Percentiles rank a stretch among this genome's conserved stretches.
Conservation (phyloP, 2,113 vertebrate species). For the Oreamnos americanus region DNA sequence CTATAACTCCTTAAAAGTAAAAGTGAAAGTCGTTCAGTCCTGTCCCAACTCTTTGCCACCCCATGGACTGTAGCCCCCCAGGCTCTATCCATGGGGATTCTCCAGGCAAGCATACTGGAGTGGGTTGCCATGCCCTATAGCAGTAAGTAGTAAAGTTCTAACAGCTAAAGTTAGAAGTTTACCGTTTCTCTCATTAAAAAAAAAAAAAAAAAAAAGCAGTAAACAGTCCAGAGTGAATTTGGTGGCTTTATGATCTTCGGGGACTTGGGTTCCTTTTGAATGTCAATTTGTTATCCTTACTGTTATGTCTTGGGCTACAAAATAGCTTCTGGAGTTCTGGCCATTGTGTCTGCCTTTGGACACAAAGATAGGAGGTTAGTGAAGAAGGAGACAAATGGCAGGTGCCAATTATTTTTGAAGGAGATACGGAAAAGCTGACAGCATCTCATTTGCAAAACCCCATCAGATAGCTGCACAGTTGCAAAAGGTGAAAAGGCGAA, state of each 20-base stretch:
- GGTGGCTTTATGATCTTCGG: not conserved
- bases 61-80: not conserved
- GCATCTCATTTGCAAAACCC: not conserved
- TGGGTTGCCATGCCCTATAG: not conserved
- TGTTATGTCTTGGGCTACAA: not conserved
- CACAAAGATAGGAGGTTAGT: not conserved
- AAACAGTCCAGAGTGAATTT: not conserved
- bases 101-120: not conserved
- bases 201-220: not conserved
- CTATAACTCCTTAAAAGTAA: not conserved
- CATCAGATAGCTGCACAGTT: not conserved
- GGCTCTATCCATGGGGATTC: not conserved
- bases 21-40: not conserved
- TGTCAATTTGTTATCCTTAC: not conserved
- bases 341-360: not conserved
- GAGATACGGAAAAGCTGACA: not conserved
- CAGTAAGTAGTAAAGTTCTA: conserved; percentile 2
- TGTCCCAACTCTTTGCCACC: not conserved
- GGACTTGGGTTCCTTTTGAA: not conserved
- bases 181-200: not conserved
- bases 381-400: not conserved
- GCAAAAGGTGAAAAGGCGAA: not conserved
- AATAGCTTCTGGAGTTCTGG: not conserved
- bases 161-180: not conserved
- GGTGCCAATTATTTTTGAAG: not conserved